phyloP scores from a whole-genome alignment of 2,113 vertebrate genomes.

The Lophius piscatorius region DNA sequence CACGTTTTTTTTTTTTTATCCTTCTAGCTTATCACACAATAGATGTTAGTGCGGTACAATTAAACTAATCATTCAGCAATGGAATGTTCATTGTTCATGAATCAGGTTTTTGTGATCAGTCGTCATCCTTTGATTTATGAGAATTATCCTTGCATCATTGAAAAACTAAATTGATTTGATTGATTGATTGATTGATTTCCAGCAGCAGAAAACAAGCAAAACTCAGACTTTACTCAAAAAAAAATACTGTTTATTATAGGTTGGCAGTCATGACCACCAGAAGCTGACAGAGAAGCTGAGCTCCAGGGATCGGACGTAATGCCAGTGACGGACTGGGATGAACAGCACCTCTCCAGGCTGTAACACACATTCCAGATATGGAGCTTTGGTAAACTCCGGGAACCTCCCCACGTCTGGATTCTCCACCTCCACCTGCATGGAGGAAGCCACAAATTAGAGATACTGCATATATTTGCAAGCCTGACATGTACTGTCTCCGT shows the following conservation, averaged over 20 bases:
- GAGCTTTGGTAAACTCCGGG: slow-evolving; percentile 85
- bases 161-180: no score
- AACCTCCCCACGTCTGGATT: slow-evolving; percentile 85
- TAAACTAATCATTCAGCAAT: slow-evolving; percentile 53
- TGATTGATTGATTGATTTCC: slow-evolving; percentile 29
- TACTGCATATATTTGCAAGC: slow-evolving; percentile 28
- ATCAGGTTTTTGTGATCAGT: slow-evolving; percentile 51
- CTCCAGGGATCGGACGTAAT: slow-evolving; percentile 90
- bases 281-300: slow-evolving; percentile 96
- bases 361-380: slow-evolving; percentile 87
- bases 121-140: slow-evolving; percentile 32
- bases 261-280: slow-evolving; percentile 90
- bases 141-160: slow-evolving; percentile 44
- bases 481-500: slow-evolving; percentile 20
- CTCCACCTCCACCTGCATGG: slow-evolving; percentile 89
- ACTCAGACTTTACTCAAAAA: not conserved
- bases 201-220: slow-evolving; percentile 10
- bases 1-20: slow-evolving; percentile 33
- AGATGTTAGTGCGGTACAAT: slow-evolving; percentile 41
- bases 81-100: slow-evolving; percentile 46
- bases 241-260: not conserved
- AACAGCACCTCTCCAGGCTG: slow-evolving; percentile 91
- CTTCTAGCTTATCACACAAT: slow-evolving; percentile 46
- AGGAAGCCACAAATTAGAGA: slow-evolving; percentile 29
- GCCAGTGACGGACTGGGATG: slow-evolving; percentile 91